These are phyloP conservation scores for Xiphophorus couchianus DNA, from an alignment of 2,113 vertebrate genomes.

Conservation along the genomic window DNA sequence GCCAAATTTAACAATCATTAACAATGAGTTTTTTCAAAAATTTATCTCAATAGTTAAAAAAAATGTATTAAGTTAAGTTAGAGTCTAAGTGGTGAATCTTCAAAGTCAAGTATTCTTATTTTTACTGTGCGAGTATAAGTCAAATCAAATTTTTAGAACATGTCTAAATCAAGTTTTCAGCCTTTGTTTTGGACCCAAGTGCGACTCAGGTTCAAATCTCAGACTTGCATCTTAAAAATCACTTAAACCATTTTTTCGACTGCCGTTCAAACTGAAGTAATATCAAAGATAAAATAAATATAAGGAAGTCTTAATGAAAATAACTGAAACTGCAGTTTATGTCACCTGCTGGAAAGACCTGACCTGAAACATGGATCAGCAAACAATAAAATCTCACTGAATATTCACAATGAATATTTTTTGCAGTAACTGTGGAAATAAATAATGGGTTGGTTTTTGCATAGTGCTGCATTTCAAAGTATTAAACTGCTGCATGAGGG, in stretches of 20 bases:
- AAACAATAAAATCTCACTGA: constrained; percentile 2
- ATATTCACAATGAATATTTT: constrained; percentile 1
- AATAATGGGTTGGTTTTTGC: not conserved
- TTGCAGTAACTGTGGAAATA: not conserved
- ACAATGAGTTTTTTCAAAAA: too few species aligned
- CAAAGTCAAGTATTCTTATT: too few species aligned
- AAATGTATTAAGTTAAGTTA: too few species aligned
- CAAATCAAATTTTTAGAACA: too few species aligned
- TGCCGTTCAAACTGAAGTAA: not conserved
- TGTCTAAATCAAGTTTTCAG: too few species aligned
- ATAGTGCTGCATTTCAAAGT: not conserved
- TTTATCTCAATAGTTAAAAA: too few species aligned
- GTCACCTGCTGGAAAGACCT: constrained; percentile 12
- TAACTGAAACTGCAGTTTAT: constrained; percentile 1
- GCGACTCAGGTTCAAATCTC: too few species aligned
- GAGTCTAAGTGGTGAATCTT: too few species aligned
- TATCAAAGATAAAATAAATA: constrained; percentile 24
- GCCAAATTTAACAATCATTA: not conserved
- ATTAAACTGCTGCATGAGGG: constrained; percentile 7
- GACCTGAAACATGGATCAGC: not conserved
- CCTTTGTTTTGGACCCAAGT: too few species aligned
- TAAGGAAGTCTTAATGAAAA: not conserved
- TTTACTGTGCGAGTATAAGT: too few species aligned
- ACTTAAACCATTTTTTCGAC: too few species aligned
- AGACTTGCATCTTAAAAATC: too few species aligned